Evolutionary conservation across 2,113 vertebrate genomes (phyloP).

Genomic region (Verasper variegatus): DNA sequence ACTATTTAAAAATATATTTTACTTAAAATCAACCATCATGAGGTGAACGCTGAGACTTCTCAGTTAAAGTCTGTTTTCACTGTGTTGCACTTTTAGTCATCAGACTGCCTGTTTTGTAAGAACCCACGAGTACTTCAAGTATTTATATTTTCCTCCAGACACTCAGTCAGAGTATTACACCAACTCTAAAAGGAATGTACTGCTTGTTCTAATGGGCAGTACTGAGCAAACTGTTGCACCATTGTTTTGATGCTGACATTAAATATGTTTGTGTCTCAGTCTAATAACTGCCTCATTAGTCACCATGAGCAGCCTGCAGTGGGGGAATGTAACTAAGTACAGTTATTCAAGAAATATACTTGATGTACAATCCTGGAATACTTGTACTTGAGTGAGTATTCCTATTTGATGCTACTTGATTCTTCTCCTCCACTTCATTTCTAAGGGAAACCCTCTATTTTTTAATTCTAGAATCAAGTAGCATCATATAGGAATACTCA

Average conservation of each 20-base stretch:
- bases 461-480: no score
- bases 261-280: neutral
- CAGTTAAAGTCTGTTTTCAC: no score
- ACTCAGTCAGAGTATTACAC: neutral
- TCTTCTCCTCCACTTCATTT: no score
- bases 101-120: neutral
- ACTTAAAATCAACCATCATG: no score
- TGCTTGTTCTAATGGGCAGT: neutral
- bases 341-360: neutral
- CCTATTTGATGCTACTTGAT: no score
- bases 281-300: conserved; percentile 2
- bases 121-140: neutral
- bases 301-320: neutral
- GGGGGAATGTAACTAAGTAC: neutral
- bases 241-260: neutral
- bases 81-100: no score
- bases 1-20: no score
- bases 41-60: no score
- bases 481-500: no score
- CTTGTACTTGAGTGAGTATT: neutral
- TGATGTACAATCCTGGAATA: neutral
- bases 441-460: no score
- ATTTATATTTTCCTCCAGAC: neutral
- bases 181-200: conserved; percentile 9
- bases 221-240: conserved; percentile 14